Percentiles rank a stretch among this genome's conserved stretches.
Evolutionary conservation across 2,113 vertebrate genomes (phyloP).

Genomic region (Alces alces): DNA sequence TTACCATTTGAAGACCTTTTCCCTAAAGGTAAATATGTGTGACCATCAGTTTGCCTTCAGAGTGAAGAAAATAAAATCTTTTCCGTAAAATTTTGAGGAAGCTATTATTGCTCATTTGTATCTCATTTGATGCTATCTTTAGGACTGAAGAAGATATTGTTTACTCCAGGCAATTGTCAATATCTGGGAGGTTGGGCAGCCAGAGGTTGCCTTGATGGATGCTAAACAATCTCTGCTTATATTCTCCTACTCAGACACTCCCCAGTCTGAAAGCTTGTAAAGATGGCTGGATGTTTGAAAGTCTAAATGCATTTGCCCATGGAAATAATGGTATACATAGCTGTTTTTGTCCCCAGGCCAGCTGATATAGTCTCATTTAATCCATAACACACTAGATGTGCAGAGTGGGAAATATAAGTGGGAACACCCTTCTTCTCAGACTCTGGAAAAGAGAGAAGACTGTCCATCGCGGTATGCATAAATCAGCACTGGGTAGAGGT

Average conservation of each 20-base stretch:
- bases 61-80: background rate
- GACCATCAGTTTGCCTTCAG: background rate
- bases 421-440: background rate
- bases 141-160: background rate
- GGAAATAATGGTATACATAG: conserved; percentile 7
- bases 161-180: background rate
- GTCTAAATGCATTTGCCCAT: background rate
- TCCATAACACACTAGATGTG: background rate
- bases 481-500: background rate
- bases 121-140: background rate
- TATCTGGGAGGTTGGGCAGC: background rate
- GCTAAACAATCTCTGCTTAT: background rate
- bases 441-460: background rate
- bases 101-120: background rate
- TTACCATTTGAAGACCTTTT: background rate
- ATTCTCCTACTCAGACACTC: background rate
- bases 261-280: background rate
- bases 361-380: background rate
- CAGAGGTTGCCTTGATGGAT: background rate
- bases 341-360: background rate
- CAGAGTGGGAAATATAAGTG: background rate
- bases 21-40: background rate
- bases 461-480: background rate
- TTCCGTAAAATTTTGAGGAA: background rate
- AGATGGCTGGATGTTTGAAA: background rate